Conservation (phyloP, 2,797 vertebrate species). For the Enteromius radiatus region DNA sequence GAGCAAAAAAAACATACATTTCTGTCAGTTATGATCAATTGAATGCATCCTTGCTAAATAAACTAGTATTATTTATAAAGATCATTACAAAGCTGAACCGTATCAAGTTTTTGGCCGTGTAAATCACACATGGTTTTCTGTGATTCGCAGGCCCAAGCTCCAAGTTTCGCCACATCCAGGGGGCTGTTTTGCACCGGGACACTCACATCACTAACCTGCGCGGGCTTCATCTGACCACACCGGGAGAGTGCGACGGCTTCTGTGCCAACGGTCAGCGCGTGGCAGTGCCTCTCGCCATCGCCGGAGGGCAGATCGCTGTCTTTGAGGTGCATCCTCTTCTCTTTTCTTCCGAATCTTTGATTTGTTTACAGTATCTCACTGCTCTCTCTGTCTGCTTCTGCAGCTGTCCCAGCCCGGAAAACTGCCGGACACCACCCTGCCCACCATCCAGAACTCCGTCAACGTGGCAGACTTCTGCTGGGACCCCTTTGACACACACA, state of each 20-base stretch:
- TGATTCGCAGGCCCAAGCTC: slow-evolving; percentile 85
- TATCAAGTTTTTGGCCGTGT: not conserved
- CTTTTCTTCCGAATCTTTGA: not conserved
- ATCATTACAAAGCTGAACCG: not conserved
- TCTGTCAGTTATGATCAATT: not conserved
- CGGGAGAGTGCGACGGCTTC: slow-evolving; percentile 92
- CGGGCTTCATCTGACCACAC: slow-evolving; percentile 91
- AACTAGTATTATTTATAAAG: not conserved
- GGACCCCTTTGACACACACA: slow-evolving; percentile 88
- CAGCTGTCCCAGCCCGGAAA: slow-evolving; percentile 89
- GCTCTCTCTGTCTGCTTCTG: not conserved
- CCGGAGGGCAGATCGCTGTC: slow-evolving; percentile 90
- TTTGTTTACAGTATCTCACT: not conserved
- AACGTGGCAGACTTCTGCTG: slow-evolving; percentile 87
- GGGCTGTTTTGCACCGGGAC: slow-evolving; percentile 85
- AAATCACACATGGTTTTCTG: not conserved
- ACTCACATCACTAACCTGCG: slow-evolving; percentile 92
- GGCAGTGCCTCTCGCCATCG: slow-evolving; percentile 87
- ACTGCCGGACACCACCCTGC: slow-evolving; percentile 80
- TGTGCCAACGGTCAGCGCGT: slow-evolving; percentile 82
- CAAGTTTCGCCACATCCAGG: slow-evolving; percentile 90
- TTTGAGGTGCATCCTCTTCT: slow-evolving; percentile 82
- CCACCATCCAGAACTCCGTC: slow-evolving; percentile 89
- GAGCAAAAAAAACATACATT: not conserved
- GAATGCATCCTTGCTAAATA: not conserved